Conservation (phyloP, 1,140 invertebrate species). For the Eufriesea mexicana region DNA sequence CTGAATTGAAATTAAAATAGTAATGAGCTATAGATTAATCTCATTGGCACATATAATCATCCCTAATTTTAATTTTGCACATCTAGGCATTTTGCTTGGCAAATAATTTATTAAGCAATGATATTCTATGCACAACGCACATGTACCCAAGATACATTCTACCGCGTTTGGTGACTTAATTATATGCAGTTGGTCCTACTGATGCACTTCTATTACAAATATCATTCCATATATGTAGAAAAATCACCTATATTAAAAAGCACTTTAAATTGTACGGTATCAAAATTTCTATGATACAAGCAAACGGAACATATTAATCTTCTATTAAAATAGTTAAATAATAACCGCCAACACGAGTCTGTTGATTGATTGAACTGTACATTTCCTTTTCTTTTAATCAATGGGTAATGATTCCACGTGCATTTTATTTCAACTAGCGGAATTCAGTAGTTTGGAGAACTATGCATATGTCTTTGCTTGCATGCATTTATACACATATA, state of each 20-base stretch:
- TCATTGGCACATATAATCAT: conserved; percentile 50
- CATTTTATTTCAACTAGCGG: conserved; percentile 66
- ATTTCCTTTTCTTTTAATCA: conserved; percentile 38
- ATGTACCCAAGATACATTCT: conserved; percentile 11
- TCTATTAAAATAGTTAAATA: conserved; percentile 51
- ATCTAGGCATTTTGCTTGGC: conserved; percentile 36
- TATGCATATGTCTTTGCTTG: conserved; percentile 57
- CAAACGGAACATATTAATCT: conserved; percentile 40
- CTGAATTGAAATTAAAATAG: conserved; percentile 54
- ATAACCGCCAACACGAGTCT: conserved; percentile 67
- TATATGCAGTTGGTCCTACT: not conserved
- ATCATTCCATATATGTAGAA: not conserved
- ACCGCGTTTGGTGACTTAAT: conserved; percentile 16
- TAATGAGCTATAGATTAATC: conserved; percentile 42
- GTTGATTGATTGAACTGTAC: conserved; percentile 51
- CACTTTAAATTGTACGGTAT: conserved; percentile 25
- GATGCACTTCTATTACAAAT: conserved; percentile 2
- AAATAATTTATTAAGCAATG: conserved; percentile 50
- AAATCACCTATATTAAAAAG: conserved; percentile 20
- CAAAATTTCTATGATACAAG: conserved; percentile 50
- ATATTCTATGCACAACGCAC: conserved; percentile 21
- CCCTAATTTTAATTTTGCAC: conserved; percentile 22
- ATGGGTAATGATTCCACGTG: conserved; percentile 50
- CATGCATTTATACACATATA: conserved; percentile 69
- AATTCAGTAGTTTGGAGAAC: conserved; percentile 60